Base-by-base conservation (phyloP, 2,113 vertebrate genomes). In the Microtus montanus region DNA sequence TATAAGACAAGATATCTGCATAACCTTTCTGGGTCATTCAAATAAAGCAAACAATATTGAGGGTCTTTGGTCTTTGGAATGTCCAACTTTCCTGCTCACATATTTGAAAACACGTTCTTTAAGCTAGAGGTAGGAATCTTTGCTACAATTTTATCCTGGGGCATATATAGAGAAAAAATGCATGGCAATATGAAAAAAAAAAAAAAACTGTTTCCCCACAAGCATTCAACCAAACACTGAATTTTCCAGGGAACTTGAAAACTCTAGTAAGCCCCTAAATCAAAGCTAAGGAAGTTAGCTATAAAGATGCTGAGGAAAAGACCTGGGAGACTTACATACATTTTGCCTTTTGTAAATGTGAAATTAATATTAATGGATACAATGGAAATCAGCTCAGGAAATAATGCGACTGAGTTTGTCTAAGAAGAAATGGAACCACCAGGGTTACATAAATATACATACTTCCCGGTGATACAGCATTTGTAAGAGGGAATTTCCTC, bases 401-500 rank as follows among this genome's bases (percentile, higher is more conserved):
- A 94, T 4, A 87, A 73, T 93, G 71, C 47, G 73, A 83, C 24
- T 95, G 96, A 96, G 94, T 93, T 96, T 93, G 71, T 84, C 91
- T 95, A 90, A 96, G 93, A 95, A 97, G 91, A 93, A 96, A 96
- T 91, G 94, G 66, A 96, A 95, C 84, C 71, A 96, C 64, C 73
- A 90, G 84, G 84, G 94, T 97, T 97, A 96, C 73, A 97, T 96
- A 97, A 97, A 97, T 97, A 97, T 91, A 94, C 92, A 96, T 91
- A 96, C n/a, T 95, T 96, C 75, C 88, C 58, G 63, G 94, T 96
- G 96, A 97, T 87, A 77, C 90, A 96, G 94, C 75, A 86, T 96
- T 95, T 95, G 85, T 96, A 96, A 97, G 95, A 96, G 96, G 95
- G 97, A 94, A 97, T 97, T 97, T 98, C 97, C 95, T 97, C 79